Conservation (phyloP, 1,140 invertebrate species). For the Cydia fagiglandana region DNA sequence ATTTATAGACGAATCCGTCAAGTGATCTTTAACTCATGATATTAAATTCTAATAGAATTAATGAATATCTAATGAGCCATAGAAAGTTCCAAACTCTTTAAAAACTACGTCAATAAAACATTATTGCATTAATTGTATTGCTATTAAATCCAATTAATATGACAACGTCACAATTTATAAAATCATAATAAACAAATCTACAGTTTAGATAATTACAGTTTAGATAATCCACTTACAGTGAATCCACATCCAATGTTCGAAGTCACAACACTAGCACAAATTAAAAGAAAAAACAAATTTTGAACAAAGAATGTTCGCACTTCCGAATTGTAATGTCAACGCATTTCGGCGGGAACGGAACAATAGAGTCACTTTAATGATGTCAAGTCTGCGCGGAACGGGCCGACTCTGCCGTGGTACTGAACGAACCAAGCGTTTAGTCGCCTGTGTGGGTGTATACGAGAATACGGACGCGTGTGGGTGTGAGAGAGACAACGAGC, state of each 20-base stretch:
- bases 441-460: conserved; percentile 43
- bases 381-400: conserved; percentile 35
- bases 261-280: conserved; percentile 33
- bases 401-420: conserved; percentile 45
- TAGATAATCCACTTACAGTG: neutral
- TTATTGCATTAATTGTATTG: conserved; percentile 1
- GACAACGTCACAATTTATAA: neutral
- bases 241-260: neutral
- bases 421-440: conserved; percentile 37
- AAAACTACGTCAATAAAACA: conserved; percentile 9
- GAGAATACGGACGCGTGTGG: conserved; percentile 38
- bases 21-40: conserved; percentile 18
- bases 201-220: neutral
- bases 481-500: conserved; percentile 52
- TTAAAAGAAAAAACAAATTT: conserved; percentile 47
- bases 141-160: neutral
- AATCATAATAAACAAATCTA: conserved; percentile 12
- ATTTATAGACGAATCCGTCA: conserved; percentile 20
- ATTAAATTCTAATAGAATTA: conserved; percentile 15
- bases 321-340: conserved; percentile 54
- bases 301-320: conserved; percentile 33
- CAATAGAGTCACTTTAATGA: conserved; percentile 34
- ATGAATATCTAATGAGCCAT: conserved; percentile 26
- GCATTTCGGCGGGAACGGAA: conserved; percentile 62
- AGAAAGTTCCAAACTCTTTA: conserved; percentile 20